Evolutionary conservation across 2,113 vertebrate species (phyloP), one percentile per base, ranked within the genome.

Genomic region (Misgurnus anguillicaudatus): DNA sequence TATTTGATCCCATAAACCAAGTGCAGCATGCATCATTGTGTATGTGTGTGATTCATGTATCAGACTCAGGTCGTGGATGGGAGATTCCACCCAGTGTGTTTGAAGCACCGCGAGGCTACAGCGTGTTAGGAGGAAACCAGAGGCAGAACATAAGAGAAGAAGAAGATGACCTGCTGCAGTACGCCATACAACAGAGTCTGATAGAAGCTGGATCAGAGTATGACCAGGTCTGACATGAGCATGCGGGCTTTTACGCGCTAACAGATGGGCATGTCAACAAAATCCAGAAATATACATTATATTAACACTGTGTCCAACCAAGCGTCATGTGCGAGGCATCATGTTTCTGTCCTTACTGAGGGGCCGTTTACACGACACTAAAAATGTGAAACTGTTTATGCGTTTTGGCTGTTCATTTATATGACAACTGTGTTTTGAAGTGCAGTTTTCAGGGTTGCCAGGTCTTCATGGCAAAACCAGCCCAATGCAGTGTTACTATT

Each of bases 121-220:
- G 94, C 8, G 86, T 98, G 84, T 92, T 97, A 39, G 95, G 96
- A n/a, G 94, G 95, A 62, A 90, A 90, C 66, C 96, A 96, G 88
- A 93, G 95, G 78, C 96, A 97, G 83, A 89, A 87, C 2, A 80
- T 92, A 38, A 87, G 94, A 78, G 93, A 96, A 3, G 97, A 98
- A 14, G 97, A 98, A 0, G 97, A 99, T 0, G 97, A 99, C 1
- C 89, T 99, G 77, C 90, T 99, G 65, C 97, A 98, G 92, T 99
- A 97, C 0, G 97, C 97, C 86, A 99, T 99, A 82, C 96, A 99
- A 89, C 97, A 99, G 92, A 99, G 97, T 86, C 93, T 99, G 87
- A 92, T 99, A 51, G 97, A 99, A 80, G 95, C 96, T 0, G 97
- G 97, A 80, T 96, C 95, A 0, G 97, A 99, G 82, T 97, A 95